These are phyloP conservation scores for Morpho achilles DNA, from an alignment of 2,888 invertebrate genomes.

Conservation along the genomic window DNA sequence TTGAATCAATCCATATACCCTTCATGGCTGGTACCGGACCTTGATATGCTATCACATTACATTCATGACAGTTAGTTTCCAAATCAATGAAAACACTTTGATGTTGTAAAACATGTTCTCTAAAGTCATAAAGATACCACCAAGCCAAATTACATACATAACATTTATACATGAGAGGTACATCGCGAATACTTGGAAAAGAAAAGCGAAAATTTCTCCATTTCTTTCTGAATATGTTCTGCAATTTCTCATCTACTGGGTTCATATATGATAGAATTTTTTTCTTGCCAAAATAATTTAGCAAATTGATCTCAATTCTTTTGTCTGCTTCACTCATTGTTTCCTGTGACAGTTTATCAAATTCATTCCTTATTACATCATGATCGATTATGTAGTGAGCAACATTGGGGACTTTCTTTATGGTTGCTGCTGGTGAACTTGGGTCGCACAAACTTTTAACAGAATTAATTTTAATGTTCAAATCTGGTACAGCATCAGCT, in stretches of 20 bases:
- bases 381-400: slow-evolving; percentile 12
- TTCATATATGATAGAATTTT: neutral
- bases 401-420: neutral
- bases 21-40: accelerated
- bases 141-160: slow-evolving; percentile 42
- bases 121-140: slow-evolving; percentile 45
- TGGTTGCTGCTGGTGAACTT: neutral
- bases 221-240: slow-evolving; percentile 21
- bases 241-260: slow-evolving; percentile 24
- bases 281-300: slow-evolving; percentile 32
- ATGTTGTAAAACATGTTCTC: slow-evolving; percentile 36
- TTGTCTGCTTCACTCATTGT: slow-evolving; percentile 31
- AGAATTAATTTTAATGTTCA: slow-evolving; percentile 14
- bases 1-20: slow-evolving; percentile 18
- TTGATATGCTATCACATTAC: slow-evolving; percentile 32
- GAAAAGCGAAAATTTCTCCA: slow-evolving; percentile 36
- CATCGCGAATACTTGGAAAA: slow-evolving; percentile 20
- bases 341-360: slow-evolving; percentile 17
- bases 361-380: slow-evolving; percentile 21
- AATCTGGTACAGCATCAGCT: slow-evolving; percentile 3
- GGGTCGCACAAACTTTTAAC: slow-evolving; percentile 3
- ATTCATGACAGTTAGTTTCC: slow-evolving; percentile 29
- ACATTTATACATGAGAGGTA: slow-evolving; percentile 49
- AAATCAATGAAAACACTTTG: slow-evolving; percentile 8
- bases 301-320: slow-evolving; percentile 31